Conservation (phyloP, 53 echinoderm and acorn worm species). For the Actinopyga echinites region DNA sequence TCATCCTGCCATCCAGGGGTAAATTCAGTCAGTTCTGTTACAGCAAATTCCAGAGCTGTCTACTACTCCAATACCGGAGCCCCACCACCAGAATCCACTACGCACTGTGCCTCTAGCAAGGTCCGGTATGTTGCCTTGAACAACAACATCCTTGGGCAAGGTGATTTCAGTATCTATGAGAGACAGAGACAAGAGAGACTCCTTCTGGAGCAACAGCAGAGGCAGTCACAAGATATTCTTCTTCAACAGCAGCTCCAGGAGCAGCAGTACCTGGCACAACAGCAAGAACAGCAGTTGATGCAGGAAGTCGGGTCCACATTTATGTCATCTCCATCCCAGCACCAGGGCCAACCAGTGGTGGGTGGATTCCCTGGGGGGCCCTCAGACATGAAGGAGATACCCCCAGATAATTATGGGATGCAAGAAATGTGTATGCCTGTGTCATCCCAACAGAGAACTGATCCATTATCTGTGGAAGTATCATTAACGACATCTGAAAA, state of each 20-base stretch:
- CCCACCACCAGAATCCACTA: neutral
- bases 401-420: neutral
- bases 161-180: constrained; percentile 75
- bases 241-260: constrained; percentile 68
- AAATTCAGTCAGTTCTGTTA: neutral
- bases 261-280: constrained; percentile 65
- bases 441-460: neutral
- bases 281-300: constrained; percentile 55
- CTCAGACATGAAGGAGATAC: neutral
- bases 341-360: constrained; percentile 41
- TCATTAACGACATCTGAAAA: neutral
- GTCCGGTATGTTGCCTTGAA: constrained; percentile 51
- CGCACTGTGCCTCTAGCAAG: neutral
- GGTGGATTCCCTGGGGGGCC: neutral
- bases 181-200: constrained; percentile 68
- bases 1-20: neutral
- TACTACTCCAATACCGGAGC: neutral
- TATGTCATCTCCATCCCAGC: constrained; percentile 37
- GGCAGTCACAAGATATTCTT: constrained; percentile 69
- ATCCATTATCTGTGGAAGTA: neutral
- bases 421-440: neutral
- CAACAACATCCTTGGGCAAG: constrained; percentile 79
- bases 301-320: constrained; percentile 25
- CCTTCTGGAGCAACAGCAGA: constrained; percentile 67
- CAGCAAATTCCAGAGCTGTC: neutral